A percentile compares a stretch with the other conserved stretches of the same genome.
These are phyloP conservation scores for Hypomesus transpacificus DNA, from an alignment of 2,113 vertebrate genomes.

Conservation along the genomic window DNA sequence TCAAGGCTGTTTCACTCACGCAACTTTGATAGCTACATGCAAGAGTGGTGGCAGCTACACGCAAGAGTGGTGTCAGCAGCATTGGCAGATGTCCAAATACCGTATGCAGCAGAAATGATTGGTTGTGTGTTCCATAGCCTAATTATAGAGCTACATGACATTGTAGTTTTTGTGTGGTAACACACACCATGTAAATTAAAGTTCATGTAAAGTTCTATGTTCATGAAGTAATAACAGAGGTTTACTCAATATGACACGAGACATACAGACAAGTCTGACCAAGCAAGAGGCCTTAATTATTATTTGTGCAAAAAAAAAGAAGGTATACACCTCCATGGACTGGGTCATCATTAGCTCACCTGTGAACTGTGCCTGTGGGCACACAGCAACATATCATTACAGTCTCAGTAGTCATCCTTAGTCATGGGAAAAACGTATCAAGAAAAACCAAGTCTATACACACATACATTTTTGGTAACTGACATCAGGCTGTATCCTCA, in stretches of 20 bases:
- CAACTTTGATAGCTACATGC: neutral
- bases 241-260: too few relatives aligned
- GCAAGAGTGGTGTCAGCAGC: too few relatives aligned
- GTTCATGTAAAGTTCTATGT: too few relatives aligned
- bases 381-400: constrained; percentile 44
- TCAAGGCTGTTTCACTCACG: constrained; percentile 19
- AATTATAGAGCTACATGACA: too few relatives aligned
- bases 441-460: constrained; percentile 23
- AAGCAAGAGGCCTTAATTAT: constrained; percentile 3
- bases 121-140: too few relatives aligned
- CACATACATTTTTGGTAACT: neutral
- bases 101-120: too few relatives aligned
- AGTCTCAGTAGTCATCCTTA: constrained; percentile 31
- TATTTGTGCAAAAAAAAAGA: neutral
- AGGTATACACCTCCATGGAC: constrained; percentile 32
- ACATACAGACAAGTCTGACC: too few relatives aligned
- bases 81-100: too few relatives aligned
- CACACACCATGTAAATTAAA: too few relatives aligned
- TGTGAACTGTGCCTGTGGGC: constrained; percentile 11
- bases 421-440: constrained; percentile 49
- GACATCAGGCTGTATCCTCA: neutral
- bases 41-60: too few relatives aligned
- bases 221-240: too few relatives aligned
- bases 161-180: too few relatives aligned
- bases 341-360: constrained; percentile 39